phyloP scores from a whole-genome alignment of 2,888 invertebrate genomes.

The Lacanobia oleracea region DNA sequence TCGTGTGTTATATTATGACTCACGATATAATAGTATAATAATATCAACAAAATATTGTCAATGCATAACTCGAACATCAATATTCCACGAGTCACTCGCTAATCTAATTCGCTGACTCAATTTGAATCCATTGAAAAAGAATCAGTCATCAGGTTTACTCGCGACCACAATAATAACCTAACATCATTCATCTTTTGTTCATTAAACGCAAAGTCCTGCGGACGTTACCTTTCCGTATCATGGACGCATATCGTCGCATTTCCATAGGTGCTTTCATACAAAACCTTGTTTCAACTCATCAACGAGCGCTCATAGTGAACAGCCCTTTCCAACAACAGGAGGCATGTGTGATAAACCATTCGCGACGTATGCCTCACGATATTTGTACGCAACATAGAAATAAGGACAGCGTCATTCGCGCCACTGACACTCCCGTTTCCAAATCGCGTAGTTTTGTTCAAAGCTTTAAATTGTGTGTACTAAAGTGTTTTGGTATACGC shows the following conservation, averaged over 20 bases:
- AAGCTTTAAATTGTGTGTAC: slow-evolving; percentile 16
- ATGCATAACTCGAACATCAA: background rate
- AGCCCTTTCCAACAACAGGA: background rate
- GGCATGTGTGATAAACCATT: background rate
- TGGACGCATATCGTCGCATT: background rate
- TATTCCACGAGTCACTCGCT: slow-evolving; percentile 15
- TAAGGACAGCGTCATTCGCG: background rate
- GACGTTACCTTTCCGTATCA: background rate
- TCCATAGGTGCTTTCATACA: background rate
- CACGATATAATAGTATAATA: no score
- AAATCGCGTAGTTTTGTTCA: slow-evolving; percentile 1
- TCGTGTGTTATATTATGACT: no score
- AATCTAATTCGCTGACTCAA: slow-evolving; percentile 19
- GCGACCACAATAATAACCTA: background rate
- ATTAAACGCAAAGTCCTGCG: background rate
- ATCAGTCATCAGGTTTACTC: slow-evolving; percentile 12
- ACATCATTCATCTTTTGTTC: slow-evolving; percentile 5
- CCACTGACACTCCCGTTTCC: background rate
- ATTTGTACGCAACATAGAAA: background rate
- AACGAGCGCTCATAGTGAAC: background rate
- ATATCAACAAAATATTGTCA: slow-evolving; percentile 16
- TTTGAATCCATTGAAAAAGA: background rate
- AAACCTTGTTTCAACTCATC: background rate
- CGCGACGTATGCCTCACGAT: background rate
- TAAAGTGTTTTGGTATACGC: slow-evolving; percentile 45